These are phyloP conservation scores for Scaeva pyrastri DNA, from an alignment of 2,888 invertebrate species.

Conservation along the genomic window DNA sequence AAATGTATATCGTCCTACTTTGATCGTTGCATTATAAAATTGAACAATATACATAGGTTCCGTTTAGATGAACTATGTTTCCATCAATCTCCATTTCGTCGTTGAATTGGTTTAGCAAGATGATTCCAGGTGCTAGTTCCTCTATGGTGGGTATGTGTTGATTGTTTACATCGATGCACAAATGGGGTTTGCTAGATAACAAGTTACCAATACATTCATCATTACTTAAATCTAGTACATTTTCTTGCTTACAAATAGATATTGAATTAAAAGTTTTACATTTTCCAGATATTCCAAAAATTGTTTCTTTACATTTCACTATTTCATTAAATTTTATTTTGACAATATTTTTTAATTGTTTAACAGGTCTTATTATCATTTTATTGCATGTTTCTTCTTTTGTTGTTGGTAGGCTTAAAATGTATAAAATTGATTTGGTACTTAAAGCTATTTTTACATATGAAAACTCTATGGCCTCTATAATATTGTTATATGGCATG, in stretches of 20 bases:
- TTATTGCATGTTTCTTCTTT: too few relatives aligned
- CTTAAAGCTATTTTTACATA: too few relatives aligned
- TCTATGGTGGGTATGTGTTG: conserved; percentile 9
- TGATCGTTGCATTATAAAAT: background rate
- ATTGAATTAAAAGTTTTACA: background rate
- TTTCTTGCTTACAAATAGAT: too few relatives aligned
- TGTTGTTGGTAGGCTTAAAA: too few relatives aligned
- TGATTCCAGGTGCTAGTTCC: background rate
- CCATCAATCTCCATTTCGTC: conserved; percentile 6
- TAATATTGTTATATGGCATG: too few relatives aligned
- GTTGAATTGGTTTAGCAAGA: conserved; percentile 5
- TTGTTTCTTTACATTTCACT: background rate
- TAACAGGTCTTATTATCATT: too few relatives aligned
- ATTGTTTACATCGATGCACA: conserved; percentile 6
- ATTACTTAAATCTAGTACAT: background rate
- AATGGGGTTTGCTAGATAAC: background rate
- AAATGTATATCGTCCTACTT: conserved; percentile 5
- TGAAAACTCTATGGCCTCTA: too few relatives aligned
- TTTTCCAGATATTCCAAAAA: background rate
- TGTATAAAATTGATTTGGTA: too few relatives aligned
- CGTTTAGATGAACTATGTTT: conserved; percentile 6
- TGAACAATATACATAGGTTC: conserved; percentile 5
- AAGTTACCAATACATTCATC: background rate
- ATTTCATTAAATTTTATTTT: background rate
- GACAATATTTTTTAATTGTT: too few relatives aligned